Evolutionary conservation across 2,888 invertebrate genomes (phyloP), one percentile per base, ranked within the genome.

Genomic region (Acleris laterana): DNA sequence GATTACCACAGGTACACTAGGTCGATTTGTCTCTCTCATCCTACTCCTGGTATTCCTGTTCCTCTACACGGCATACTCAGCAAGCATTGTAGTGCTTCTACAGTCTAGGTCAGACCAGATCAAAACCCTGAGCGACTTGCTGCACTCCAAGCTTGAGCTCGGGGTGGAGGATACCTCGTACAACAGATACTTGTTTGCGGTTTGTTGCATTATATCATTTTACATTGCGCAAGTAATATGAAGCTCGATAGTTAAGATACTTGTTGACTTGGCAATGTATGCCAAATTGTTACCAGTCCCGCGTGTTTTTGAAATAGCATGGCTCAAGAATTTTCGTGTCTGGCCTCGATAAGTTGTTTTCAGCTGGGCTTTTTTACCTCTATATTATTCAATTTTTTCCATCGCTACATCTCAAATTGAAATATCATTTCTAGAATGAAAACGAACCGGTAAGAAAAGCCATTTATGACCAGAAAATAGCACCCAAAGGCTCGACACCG

Each of bases 21-120:
- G 94, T 0, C 91, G 96, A n/a, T 89, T 95, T 13, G 94, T 95
- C 4, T 93, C 95, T 67, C 90, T 96, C 64, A 83, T 95, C 65
- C 82, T 95, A 11, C 94, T 95, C 70, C 78, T 95, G 3, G 90
- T 94, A 0, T 91, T 95, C 48, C 90, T 96, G 79, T 96, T 96
- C 75, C 82, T 96, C 0, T 96, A 95, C 77, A 95, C 95, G 0
- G 95, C 96, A 0, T 96, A 96, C 76, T 95, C 96, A 0, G 96
- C 96, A 5, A 95, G 95, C 77, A 96, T 96, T 56, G 96, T 96
- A 0, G 95, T 95, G 0, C 80, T 96, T 17, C 85, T 96, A 16
- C 96, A 96, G 78, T 95, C 96, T 0, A 95, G 95, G 1, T 95
- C 96, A 0, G 93, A 93, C 53, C 94, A 94, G 70, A 95, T 96